A percentile compares a stretch with the other conserved stretches of the same genome.
phyloP scores from a whole-genome alignment of 53 echinoderm and acorn worm species.

The Pentamera pediparva region DNA sequence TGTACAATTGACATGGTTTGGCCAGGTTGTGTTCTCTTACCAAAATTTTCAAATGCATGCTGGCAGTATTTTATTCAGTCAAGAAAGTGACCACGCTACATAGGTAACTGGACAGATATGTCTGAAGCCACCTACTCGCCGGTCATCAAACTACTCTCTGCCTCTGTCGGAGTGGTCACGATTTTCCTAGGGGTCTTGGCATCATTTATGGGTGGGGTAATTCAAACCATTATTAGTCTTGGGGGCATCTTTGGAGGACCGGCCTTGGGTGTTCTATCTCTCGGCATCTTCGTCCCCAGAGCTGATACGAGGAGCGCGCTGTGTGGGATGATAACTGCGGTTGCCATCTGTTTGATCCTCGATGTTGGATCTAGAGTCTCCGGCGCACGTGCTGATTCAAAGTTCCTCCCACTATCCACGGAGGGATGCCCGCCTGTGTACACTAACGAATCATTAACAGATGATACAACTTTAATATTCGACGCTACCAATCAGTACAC shows the following conservation, averaged over 20 bases:
- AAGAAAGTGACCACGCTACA: too few species aligned
- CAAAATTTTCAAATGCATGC: too few species aligned
- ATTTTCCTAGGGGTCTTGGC: slow-evolving; percentile 3
- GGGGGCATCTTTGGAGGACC: slow-evolving; percentile 22
- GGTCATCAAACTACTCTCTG: slow-evolving; percentile 6
- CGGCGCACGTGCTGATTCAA: neutral
- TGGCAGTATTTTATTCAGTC: too few species aligned
- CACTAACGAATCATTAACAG: neutral
- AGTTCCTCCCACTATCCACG: neutral
- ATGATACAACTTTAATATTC: too few species aligned
- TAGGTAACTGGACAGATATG: slow-evolving; percentile 8
- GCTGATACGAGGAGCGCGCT: slow-evolving; percentile 1
- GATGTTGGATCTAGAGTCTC: slow-evolving; percentile 1
- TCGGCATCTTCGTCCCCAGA: slow-evolving; percentile 17
- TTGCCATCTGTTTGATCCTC: neutral
- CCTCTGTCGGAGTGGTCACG: neutral
- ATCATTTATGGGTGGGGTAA: neutral
- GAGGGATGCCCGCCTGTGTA: neutral
- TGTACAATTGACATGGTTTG: too few species aligned
- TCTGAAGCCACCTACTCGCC: neutral
- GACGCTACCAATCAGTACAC: too few species aligned
- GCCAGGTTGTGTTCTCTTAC: too few species aligned
- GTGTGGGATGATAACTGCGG: neutral
- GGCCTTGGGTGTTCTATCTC: neutral
- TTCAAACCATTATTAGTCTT: slow-evolving; percentile 20